Base-by-base conservation (phyloP, 2,888 invertebrate genomes). In the Nebria brevicollis region DNA sequence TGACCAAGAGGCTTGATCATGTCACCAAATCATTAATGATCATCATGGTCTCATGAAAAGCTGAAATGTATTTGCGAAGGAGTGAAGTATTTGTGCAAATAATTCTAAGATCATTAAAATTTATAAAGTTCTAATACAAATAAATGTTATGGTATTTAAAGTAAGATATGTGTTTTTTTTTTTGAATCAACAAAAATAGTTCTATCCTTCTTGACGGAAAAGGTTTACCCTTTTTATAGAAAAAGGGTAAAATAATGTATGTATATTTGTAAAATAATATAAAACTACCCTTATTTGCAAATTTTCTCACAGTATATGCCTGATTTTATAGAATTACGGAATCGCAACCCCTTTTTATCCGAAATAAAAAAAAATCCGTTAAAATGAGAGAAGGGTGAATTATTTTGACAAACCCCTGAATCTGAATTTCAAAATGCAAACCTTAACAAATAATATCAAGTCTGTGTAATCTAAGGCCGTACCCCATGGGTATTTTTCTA, bases 391-490 rank as follows among this genome's bases (percentile, higher is more conserved):
- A 80, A 80, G 80, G 80, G 80, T 80, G 65, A 64, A 75, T 75
- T 80, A 80, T 80, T 68, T 43, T 80, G 73, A 74, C 74, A 43
- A 64, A 70, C 75, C 75, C 79, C 70, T 70, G 70, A 75, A 80
- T 80, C 75, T 80, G 75, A 80, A 80, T 80, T 80, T 80, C 72
- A 80, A 75, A 54, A 75, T 80, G 70, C 72, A 26, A 42, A 34
- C 34, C 34, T 34, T 34, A 34, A 79, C 75, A 79, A 79, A 80
- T 80, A 75, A 80, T 75, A 70, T 64, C 75, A 80, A 80, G 41
- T 41, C 75, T 41, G 66, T 74, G 20, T 68, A 66, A 79, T 79
- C 73, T 34, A 75, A 15, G 7, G 54, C 43, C 25, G 73, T 74
- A 26, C 79, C 79, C 79, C 74, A 65, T 68, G 54, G 66, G 75